These are phyloP conservation scores for Haliclystus octoradiatus DNA, from an alignment of 30 jellyfish, hydroid and myxozoan species.

Conservation along the genomic window DNA sequence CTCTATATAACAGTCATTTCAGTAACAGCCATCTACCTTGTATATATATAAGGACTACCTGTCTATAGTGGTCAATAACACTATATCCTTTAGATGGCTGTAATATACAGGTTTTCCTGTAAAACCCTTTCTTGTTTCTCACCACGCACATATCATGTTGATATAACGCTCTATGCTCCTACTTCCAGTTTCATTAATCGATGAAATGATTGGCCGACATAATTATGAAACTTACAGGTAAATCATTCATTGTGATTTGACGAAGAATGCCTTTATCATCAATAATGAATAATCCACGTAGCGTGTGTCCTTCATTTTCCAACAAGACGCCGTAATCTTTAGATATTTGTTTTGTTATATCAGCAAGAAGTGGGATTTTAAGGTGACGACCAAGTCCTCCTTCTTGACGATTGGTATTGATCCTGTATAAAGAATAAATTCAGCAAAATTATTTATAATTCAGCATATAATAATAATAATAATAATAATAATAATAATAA, in stretches of 20 bases:
- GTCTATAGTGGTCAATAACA: too few relatives aligned
- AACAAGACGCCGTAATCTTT: slow-evolving; percentile 92
- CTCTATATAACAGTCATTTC: not conserved
- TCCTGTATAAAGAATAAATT: slow-evolving; percentile 41
- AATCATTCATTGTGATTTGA: slow-evolving; percentile 96
- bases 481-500: too few relatives aligned
- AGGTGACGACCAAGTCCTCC: slow-evolving; percentile 97
- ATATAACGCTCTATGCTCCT: too few relatives aligned
- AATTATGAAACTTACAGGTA: slow-evolving; percentile 78
- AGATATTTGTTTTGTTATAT: slow-evolving; percentile 85
- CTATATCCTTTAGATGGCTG: too few relatives aligned
- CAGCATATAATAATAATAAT: too few relatives aligned
- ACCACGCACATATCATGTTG: too few relatives aligned
- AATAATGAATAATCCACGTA: slow-evolving; percentile 94
- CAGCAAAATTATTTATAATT: too few relatives aligned
- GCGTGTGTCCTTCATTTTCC: slow-evolving; percentile 93
- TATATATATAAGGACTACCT: not conserved
- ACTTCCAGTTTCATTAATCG: too few relatives aligned
- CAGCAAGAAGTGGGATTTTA: slow-evolving; percentile 96
- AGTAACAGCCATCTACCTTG: not conserved
- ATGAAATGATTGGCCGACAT: too few relatives aligned
- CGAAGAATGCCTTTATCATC: slow-evolving; percentile 94
- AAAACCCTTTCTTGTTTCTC: too few relatives aligned
- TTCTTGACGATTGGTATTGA: slow-evolving; percentile 78
- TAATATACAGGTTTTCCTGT: too few relatives aligned